Base-by-base conservation (phyloP, 2,888 invertebrate genomes). In the Callyntrura guangdongensis region DNA sequence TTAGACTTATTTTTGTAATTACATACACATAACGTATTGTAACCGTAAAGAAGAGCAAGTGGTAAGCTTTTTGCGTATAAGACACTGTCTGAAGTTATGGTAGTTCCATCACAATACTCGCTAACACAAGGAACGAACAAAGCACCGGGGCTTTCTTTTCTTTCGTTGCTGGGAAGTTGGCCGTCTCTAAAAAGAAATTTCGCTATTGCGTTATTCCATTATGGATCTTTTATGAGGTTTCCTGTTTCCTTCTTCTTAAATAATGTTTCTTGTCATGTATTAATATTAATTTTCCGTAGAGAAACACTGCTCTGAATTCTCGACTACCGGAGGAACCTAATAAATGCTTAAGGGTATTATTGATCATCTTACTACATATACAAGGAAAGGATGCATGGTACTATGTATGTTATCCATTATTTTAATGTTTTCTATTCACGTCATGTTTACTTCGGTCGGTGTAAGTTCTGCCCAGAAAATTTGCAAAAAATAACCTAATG, bases 271-370 rank as follows among this genome's bases (percentile, higher is more conserved):
- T 72, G 45, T 47, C 72, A 17, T 20, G 72, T 14, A 47, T 72
- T 72, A 72, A 72, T 47, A 72, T 47, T 72, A 72, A 67, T 67
- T 22, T 64, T 67, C 67, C 22, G 2, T 64, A 8, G n/a, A 69
- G 3, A 14, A 5, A 27, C 11, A 25, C 36, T 64, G 8, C 69
- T 25, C 69, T 25, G 1, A 9, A 64, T 17, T 61, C n/a, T 61
- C n/a, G 11, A 25, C 20, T 64, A 1, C 25, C n/a, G n/a, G n/a
- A n/a, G n/a, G n/a, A n/a, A n/a, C n/a, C 64, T 25, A 36, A 36
- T 36, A 36, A 36, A 36, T 36, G 36, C 36, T 36, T 36, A 36
- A 8, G 3, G n/a, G 61, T 20, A 17, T 20, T 17, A 61, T n/a
- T 45, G 47, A 72, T 25, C 72, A 72, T 45, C n/a, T 14, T 27